Base-by-base conservation (phyloP, 1,140 invertebrate genomes). In the Drosophila repletoides region DNA sequence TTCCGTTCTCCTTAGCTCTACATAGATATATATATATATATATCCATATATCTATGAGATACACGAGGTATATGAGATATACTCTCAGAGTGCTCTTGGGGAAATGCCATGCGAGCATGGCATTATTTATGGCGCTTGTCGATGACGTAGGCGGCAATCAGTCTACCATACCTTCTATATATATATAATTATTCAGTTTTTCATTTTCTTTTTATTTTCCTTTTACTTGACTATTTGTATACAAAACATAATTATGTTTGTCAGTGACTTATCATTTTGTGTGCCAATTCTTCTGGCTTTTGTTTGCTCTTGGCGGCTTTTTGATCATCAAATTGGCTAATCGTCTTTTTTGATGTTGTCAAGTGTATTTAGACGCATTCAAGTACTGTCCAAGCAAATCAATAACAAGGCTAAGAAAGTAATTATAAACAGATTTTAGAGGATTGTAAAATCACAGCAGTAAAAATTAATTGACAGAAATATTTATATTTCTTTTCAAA, bases 101-200 rank as follows among this genome's bases (percentile, higher is more conserved):
- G 45, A 48, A 48, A 7, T 49, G 46, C 64, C 43, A 45, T 63
- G 31, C 53, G 43, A 28, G 33, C 45, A 29, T 51, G 15, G 26
- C 31, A 61, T 64, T 53, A 55, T 46, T 53, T 64, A 63, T 77
- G 69, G 59, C 60, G 73, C 69, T 45, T 73, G 63, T 53, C 80
- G 52, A 55, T 83, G 79, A 83, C 79, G 79, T 83, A 84, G 79
- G 38, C 74, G 79, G 79, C 77, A 73, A 56, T 48, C 41, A 51
- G 73, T 45, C 63, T 53, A 53, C 49, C 43, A 21, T 46, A 26
- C 14, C 31, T 40, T 55, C 19, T 38, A 33, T 31, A 15, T 15
- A n/a, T 3, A 10, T 22, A 41, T 31, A 21, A 14, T 41, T 24
- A 21, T 41, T 41, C 15, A 14, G 26, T 1, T 12, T 55, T 22